Percentiles rank a stretch among this genome's conserved stretches.
These are phyloP conservation scores for Diarsia rubi DNA, from an alignment of 2,888 invertebrate species.

Conservation along the genomic window DNA sequence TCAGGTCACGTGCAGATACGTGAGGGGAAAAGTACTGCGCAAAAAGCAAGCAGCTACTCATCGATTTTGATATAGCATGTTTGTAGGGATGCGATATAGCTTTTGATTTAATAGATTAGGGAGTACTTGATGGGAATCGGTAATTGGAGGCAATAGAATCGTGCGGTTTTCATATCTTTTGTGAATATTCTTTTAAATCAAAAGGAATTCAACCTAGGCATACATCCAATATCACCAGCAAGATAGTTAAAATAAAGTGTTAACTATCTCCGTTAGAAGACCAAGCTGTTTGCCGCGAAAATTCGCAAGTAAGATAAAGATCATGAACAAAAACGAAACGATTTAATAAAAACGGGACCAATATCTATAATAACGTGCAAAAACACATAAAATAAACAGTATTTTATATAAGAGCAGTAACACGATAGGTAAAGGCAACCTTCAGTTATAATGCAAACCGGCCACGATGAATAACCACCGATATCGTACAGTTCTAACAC, in stretches of 20 bases:
- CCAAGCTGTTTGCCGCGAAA: neutral
- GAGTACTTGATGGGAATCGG: constrained; percentile 21
- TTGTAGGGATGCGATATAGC: constrained; percentile 24
- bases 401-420: constrained; percentile 51
- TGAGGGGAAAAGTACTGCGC: constrained; percentile 39
- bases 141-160: constrained; percentile 14
- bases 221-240: neutral
- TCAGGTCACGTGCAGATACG: constrained; percentile 53
- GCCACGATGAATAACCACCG: constrained; percentile 49
- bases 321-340: constrained; percentile 1
- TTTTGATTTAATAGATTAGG: neutral
- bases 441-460: constrained; percentile 57
- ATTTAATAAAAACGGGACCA: constrained; percentile 27
- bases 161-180: constrained; percentile 25
- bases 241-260: neutral
- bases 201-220: no score
- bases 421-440: constrained; percentile 39
- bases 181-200: neutral
- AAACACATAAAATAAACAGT: constrained; percentile 44
- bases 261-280: neutral
- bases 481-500: constrained; percentile 52
- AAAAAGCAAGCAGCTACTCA: constrained; percentile 54
- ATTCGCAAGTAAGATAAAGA: neutral
- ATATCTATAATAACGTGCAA: constrained; percentile 14
- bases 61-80: constrained; percentile 35